Conservation (phyloP, 30 jellyfish, hydroid and myxozoan genomes). For the Turritopsis dohrnii region DNA sequence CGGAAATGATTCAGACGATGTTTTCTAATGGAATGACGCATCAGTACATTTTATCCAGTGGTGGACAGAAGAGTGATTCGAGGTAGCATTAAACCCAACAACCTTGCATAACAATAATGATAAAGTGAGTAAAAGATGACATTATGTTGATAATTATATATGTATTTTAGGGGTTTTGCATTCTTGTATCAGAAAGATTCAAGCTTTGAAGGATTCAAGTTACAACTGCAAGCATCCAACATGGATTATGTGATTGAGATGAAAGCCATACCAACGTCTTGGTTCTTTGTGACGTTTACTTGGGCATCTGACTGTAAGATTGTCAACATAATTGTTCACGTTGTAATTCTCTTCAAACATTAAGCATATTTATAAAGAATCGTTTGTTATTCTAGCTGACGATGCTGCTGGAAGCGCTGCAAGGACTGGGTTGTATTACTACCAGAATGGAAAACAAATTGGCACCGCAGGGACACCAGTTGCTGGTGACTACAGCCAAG, state of each 20-base stretch:
- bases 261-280: constrained; percentile 47
- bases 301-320: constrained; percentile 35
- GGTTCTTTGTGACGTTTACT: constrained; percentile 79
- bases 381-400: not conserved
- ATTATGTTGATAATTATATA: not conserved
- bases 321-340: not conserved
- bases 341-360: not conserved
- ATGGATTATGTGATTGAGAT: constrained; percentile 68
- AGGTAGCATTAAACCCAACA: not conserved
- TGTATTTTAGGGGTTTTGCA: constrained; percentile 67
- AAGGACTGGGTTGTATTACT: constrained; percentile 46
- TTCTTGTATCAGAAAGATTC: constrained; percentile 80
- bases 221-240: constrained; percentile 74
- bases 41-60: constrained; percentile 75
- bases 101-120: not conserved
- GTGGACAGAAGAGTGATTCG: constrained; percentile 89
- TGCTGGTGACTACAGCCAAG: constrained; percentile 44
- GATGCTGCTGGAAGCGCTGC: constrained; percentile 11
- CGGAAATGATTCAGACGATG: constrained; percentile 38
- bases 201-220: constrained; percentile 63
- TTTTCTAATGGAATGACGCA: constrained; percentile 47
- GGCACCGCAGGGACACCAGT: constrained; percentile 52
- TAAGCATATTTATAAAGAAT: not conserved
- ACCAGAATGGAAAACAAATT: constrained; percentile 55
- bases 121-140: not conserved